Conservation (phyloP, 2,888 invertebrate species). For the Podabrus alpinus region DNA sequence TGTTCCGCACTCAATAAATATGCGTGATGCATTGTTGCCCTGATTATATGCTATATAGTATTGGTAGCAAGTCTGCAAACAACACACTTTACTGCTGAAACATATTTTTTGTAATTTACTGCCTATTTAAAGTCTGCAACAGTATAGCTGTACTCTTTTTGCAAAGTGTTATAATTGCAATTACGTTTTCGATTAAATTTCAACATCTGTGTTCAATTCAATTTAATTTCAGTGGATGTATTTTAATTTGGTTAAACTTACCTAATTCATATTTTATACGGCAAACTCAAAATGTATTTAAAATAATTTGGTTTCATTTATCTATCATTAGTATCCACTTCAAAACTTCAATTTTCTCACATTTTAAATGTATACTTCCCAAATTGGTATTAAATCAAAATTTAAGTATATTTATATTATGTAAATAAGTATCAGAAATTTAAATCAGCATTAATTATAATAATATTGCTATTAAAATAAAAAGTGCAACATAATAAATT, state of each 20-base stretch:
- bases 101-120: conserved; percentile 8
- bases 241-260: conserved; percentile 6
- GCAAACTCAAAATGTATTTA: background rate
- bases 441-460: background rate
- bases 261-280: background rate
- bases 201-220: conserved; percentile 4
- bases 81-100: conserved; percentile 2
- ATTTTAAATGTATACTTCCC: background rate
- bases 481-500: background rate
- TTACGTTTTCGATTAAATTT: conserved; percentile 11
- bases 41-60: conserved; percentile 31
- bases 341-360: background rate
- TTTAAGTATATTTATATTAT: background rate
- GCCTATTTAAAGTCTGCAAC: background rate
- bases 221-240: conserved; percentile 8
- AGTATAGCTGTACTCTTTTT: background rate
- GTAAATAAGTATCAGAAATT: background rate
- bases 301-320: background rate
- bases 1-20: conserved; percentile 40
- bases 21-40: conserved; percentile 30
- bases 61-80: conserved; percentile 22
- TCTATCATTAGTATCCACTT: background rate
- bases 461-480: background rate
- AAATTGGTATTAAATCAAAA: background rate
- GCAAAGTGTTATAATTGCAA: conserved; percentile 9